Percentiles rank a stretch among this genome's conserved stretches.
Conservation (phyloP, 2,888 invertebrate genomes). For the Machimus atricapillus region DNA sequence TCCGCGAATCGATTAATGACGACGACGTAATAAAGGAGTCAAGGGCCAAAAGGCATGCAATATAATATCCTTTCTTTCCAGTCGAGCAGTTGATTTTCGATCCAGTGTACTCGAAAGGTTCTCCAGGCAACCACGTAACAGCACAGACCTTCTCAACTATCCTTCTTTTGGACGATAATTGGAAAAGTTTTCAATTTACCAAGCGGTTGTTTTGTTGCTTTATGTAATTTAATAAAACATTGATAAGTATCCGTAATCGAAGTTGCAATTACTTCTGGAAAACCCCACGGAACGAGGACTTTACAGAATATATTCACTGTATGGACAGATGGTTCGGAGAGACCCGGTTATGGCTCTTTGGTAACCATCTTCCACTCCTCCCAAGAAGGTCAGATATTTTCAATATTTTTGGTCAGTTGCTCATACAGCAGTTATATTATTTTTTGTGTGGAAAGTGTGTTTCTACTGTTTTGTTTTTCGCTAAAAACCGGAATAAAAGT, state of each 20-base stretch:
- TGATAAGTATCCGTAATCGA: not conserved
- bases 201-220: not conserved
- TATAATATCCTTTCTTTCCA: not conserved
- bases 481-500: not conserved
- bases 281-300: not conserved
- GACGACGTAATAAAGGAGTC: not conserved
- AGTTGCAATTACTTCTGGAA: not conserved
- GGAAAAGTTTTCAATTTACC: not conserved
- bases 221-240: not conserved
- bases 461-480: constrained; percentile 46
- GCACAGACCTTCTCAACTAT: not conserved
- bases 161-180: not conserved
- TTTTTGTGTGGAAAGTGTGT: not conserved
- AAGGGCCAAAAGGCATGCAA: not conserved
- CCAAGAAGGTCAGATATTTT: constrained; percentile 74
- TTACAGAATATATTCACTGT: constrained; percentile 56
- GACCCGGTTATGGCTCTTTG: constrained; percentile 89
- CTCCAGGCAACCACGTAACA: constrained; percentile 9
- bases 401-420: not conserved
- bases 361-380: constrained; percentile 84
- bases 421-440: not conserved
- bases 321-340: constrained; percentile 96
- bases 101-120: constrained; percentile 17
- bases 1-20: not conserved
- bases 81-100: not conserved